phyloP scores from a whole-genome alignment of 2,888 invertebrate genomes.

The Spisula solida region DNA sequence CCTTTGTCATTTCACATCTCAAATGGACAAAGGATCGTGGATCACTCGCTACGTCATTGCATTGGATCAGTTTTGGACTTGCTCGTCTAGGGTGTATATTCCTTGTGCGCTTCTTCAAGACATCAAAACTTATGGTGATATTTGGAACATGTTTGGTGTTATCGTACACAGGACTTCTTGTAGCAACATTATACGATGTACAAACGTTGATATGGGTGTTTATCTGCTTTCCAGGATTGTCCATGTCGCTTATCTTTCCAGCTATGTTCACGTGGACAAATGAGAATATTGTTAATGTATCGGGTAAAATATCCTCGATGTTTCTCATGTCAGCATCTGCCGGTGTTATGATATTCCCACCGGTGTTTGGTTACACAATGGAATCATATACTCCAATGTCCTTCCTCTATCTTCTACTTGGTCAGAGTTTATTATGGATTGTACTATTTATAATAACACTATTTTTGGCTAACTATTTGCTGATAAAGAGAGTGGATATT shows the following conservation, averaged over 20 bases:
- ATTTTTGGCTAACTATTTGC: conserved; percentile 28
- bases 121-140: conserved; percentile 82
- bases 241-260: conserved; percentile 86
- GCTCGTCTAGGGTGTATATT: conserved; percentile 84
- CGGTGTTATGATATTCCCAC: conserved; percentile 60
- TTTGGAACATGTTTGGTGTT: conserved; percentile 70
- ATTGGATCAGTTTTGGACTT: conserved; percentile 87
- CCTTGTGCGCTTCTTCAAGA: conserved; percentile 83
- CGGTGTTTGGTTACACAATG: conserved; percentile 66
- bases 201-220: conserved; percentile 80
- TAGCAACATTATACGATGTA: conserved; percentile 37
- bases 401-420: conserved; percentile 67
- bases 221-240: conserved; percentile 84
- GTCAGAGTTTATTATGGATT: conserved; percentile 55
- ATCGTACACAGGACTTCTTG: conserved; percentile 55
- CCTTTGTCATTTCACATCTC: conserved; percentile 71
- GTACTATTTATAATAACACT: conserved; percentile 41
- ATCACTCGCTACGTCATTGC: conserved; percentile 83
- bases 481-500: conserved; percentile 15
- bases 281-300: conserved; percentile 47
- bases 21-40: conserved; percentile 81
- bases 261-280: conserved; percentile 68
- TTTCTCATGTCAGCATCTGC: conserved; percentile 57
- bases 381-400: conserved; percentile 51
- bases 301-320: conserved; percentile 63